Base-by-base conservation (phyloP, 2,797 vertebrate species). In the Steatocranus sp. region DNA sequence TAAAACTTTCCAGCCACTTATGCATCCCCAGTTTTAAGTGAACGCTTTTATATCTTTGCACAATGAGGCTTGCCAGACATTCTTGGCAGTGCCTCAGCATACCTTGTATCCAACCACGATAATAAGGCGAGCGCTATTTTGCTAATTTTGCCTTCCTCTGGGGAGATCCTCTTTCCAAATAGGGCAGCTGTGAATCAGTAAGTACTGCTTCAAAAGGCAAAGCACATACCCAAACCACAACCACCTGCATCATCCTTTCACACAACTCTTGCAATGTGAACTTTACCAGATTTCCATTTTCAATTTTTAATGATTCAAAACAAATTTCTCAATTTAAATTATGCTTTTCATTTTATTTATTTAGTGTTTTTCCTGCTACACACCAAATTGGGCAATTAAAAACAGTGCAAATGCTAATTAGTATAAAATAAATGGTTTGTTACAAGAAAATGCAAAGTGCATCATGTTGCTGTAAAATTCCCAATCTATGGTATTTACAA, bases 1-100 rank as follows among this genome's bases (percentile, higher is more conserved):
- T 90, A 92, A 93, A 94, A 93, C 90, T 92, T 87, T 86, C 82
- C 56, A 78, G 80, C 68, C 82, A 86, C 89, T 90, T 86, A 83
- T 63, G 75, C 81, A 68, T 86, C 80, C 70, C 79, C 84, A 58
- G 27, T 85, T 78, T 84, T 68, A n/a, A 83, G 78, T 76, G 58
- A 15, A 15, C 5, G 10, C 78, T 82, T 84, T 89, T 58, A 83
- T 51, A 83, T 85, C 82, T 88, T 50, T 85, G 76, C 80, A 82
- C 66, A 63, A 36, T 18, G 7, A 84, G 49, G 41, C 30, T 81
- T 89, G 91, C 85, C 90, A 93, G 79, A 78, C 49, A 23, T 63
- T 83, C 66, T 81, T 92, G 90, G 90, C 91, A 81, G 58, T 38
- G 2, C 25, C 50, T 84, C 79, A 17, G 56, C 8, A 8, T 84